Conservation (phyloP, 2,888 invertebrate species). For the Drosophila pegasa region DNA sequence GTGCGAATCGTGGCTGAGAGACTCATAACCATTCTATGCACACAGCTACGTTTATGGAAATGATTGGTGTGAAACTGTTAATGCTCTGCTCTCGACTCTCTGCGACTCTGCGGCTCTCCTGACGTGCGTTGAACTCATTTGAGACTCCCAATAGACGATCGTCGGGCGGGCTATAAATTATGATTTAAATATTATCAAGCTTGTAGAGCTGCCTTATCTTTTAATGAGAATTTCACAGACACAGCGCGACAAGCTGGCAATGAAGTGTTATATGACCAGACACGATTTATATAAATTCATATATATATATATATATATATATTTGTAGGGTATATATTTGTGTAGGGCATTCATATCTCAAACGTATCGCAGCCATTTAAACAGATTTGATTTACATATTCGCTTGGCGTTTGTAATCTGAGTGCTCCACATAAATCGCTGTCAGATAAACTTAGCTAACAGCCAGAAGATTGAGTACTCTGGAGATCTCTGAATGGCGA, state of each 20-base stretch:
- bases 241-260: conserved; percentile 7
- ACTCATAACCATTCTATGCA: conserved; percentile 14
- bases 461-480: conserved; percentile 8
- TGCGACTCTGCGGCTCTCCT: neutral
- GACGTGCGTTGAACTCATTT: conserved; percentile 14
- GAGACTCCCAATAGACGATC: conserved; percentile 23
- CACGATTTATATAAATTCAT: conserved; percentile 1
- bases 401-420: conserved; percentile 37
- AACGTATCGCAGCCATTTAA: conserved; percentile 38
- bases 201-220: conserved; percentile 48
- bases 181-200: conserved; percentile 47
- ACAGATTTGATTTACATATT: conserved; percentile 54
- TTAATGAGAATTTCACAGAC: conserved; percentile 49
- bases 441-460: conserved; percentile 29
- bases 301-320: conserved; percentile 3
- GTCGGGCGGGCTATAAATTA: conserved; percentile 42
- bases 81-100: conserved; percentile 1
- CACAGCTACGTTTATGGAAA: conserved; percentile 5
- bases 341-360: conserved; percentile 27
- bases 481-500: neutral
- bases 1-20: conserved; percentile 30
- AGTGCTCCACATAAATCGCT: conserved; percentile 59
- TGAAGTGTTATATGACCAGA: conserved; percentile 3
- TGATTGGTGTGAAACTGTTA: conserved; percentile 18
- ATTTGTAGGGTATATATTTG: neutral